These are phyloP conservation scores for Lepidocyrtoides sp. DNA, from an alignment of 2,888 invertebrate species.

Conservation along the genomic window DNA sequence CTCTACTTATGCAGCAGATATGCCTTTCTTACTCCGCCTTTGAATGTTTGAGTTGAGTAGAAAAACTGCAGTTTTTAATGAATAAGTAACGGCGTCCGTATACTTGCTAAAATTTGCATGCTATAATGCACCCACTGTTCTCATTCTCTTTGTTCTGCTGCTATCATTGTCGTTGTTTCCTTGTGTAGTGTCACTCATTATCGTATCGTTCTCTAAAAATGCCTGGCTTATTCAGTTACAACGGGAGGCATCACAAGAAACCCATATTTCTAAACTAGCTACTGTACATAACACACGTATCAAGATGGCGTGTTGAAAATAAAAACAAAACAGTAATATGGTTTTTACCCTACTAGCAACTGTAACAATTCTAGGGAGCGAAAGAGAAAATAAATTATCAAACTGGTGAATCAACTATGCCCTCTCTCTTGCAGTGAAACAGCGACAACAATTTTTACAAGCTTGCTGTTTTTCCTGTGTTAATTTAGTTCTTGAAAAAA, in stretches of 20 bases:
- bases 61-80: too few relatives aligned
- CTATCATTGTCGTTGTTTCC: background rate
- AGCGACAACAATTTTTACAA: background rate
- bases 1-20: too few relatives aligned
- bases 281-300: too few relatives aligned
- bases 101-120: conserved; percentile 16
- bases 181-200: background rate
- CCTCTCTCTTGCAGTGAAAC: background rate
- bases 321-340: too few relatives aligned
- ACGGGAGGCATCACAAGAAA: too few relatives aligned
- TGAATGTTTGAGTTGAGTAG: too few relatives aligned
- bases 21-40: too few relatives aligned
- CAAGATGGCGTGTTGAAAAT: too few relatives aligned
- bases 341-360: too few relatives aligned
- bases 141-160: background rate
- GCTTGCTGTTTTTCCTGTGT: background rate
- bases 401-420: background rate
- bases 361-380: too few relatives aligned
- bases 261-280: too few relatives aligned
- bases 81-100: conserved; percentile 56
- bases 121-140: background rate
- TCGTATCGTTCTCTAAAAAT: background rate
- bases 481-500: background rate
- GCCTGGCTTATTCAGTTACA: too few relatives aligned
- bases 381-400: conserved; percentile 40